These are phyloP conservation scores for Schizothorax lantsangensis DNA, from an alignment of 2,797 vertebrate species.

Conservation along the genomic window DNA sequence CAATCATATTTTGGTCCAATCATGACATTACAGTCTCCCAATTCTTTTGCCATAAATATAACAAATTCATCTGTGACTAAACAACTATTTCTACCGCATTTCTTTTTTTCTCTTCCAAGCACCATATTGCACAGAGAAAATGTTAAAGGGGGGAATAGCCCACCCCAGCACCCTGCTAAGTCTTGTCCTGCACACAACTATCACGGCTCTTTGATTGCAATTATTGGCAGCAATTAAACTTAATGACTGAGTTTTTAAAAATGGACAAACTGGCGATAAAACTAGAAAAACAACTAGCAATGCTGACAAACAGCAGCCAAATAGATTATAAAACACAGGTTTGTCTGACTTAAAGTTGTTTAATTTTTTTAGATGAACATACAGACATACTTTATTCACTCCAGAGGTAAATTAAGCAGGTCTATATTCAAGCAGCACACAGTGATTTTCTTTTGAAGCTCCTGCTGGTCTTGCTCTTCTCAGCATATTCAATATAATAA, in stretches of 20 bases:
- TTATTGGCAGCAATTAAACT: background rate
- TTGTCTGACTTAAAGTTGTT: conserved; percentile 8
- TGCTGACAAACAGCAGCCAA: background rate
- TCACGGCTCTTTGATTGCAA: background rate
- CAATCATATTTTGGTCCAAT: background rate
- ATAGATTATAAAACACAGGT: background rate
- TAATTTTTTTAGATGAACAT: background rate
- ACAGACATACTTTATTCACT: conserved; percentile 6
- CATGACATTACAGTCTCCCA: background rate
- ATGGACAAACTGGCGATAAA: background rate
- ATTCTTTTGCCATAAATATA: background rate
- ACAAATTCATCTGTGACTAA: background rate
- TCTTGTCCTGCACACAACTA: background rate
- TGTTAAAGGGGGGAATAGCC: background rate
- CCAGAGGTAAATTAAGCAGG: background rate
- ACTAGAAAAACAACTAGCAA: background rate
- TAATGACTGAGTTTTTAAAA: background rate
- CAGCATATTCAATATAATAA: conserved; percentile 36
- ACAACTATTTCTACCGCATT: background rate
- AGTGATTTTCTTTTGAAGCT: background rate
- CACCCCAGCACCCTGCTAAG: too few relatives aligned
- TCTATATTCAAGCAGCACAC: conserved; percentile 1
- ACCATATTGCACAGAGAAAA: background rate
- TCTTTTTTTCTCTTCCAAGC: background rate
- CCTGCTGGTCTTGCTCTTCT: conserved; percentile 4